phyloP scores from a whole-genome alignment of 2,888 invertebrate species.

The Mechanitis messenoides region DNA sequence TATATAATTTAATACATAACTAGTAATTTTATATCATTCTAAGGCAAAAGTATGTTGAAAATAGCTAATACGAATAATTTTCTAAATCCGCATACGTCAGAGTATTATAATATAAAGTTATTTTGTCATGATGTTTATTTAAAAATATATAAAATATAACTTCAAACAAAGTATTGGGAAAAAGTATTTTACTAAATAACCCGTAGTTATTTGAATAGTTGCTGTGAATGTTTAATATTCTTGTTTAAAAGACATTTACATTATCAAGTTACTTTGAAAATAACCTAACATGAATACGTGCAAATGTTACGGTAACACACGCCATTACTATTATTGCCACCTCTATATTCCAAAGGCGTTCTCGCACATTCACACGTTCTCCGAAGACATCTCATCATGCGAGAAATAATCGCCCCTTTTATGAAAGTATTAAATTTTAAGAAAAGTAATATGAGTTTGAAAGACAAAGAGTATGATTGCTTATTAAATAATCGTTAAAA shows the following conservation, averaged over 20 bases:
- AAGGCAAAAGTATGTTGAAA: too few relatives aligned
- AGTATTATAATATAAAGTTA: too few relatives aligned
- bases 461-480: background rate
- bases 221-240: background rate
- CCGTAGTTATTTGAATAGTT: too few relatives aligned
- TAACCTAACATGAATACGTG: slow-evolving; percentile 12
- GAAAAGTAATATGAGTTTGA: background rate
- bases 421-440: slow-evolving; percentile 24
- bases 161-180: too few relatives aligned
- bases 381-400: slow-evolving; percentile 22
- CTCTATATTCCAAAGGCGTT: slow-evolving; percentile 24
- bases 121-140: too few relatives aligned
- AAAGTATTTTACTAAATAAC: too few relatives aligned
- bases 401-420: slow-evolving; percentile 19
- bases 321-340: slow-evolving; percentile 11
- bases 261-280: background rate
- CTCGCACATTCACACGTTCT: slow-evolving; percentile 24
- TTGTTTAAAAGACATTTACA: background rate
- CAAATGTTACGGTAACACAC: slow-evolving; percentile 12
- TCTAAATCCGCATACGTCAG: too few relatives aligned
- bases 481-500: too few relatives aligned
- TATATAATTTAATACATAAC: too few relatives aligned
- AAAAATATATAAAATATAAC: too few relatives aligned
- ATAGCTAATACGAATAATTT: too few relatives aligned
- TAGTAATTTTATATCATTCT: too few relatives aligned